Percentiles rank a stretch among this genome's conserved stretches.
Evolutionary conservation across 2,113 vertebrate genomes (phyloP).

Genomic region (Pseudonaja textilis): DNA sequence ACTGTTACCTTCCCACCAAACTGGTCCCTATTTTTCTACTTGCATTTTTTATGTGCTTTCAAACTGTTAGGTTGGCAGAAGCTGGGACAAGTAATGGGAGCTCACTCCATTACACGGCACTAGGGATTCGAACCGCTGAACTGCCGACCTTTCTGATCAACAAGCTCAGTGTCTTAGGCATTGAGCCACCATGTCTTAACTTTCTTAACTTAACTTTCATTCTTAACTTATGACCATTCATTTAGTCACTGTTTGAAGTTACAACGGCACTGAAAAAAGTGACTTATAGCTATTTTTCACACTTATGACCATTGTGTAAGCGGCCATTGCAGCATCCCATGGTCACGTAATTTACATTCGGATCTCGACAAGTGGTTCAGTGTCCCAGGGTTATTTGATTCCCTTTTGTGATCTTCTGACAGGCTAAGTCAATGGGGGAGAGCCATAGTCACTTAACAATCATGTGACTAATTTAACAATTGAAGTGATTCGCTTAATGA

Average conservation of each 20-base stretch:
- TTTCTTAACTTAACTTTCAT: too few species aligned
- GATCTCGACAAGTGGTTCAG: background rate
- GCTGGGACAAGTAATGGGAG: too few species aligned
- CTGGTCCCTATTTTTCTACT: too few species aligned
- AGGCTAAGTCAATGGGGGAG: background rate
- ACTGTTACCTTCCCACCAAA: too few species aligned
- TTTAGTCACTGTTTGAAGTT: background rate
- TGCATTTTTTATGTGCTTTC: too few species aligned
- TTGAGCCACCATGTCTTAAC: too few species aligned
- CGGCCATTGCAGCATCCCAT: background rate
- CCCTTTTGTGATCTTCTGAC: background rate
- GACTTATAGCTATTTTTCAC: background rate
- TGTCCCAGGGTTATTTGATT: background rate
- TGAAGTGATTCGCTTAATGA: background rate
- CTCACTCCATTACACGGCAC: too few species aligned
- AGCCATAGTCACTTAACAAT: background rate
- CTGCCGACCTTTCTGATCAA: too few species aligned
- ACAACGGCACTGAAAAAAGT: background rate
- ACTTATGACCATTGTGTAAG: background rate
- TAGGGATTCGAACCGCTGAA: too few species aligned
- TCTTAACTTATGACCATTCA: background rate
- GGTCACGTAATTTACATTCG: background rate
- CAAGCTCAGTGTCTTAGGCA: too few species aligned
- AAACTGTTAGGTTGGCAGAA: too few species aligned
- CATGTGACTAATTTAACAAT: background rate